Conservation (phyloP, 2,888 invertebrate genomes). For the Sphinx pinastri region DNA sequence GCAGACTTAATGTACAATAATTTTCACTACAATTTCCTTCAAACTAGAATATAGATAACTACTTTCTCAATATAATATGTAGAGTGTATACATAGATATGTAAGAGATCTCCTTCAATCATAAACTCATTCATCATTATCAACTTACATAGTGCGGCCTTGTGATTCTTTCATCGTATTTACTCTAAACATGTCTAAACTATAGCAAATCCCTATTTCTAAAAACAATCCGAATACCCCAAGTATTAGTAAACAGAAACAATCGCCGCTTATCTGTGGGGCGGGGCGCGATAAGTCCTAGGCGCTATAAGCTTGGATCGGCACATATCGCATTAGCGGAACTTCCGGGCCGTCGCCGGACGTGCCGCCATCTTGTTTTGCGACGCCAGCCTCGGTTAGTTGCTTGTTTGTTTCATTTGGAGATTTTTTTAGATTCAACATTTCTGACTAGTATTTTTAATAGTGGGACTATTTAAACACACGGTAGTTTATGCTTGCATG, state of each 20-base stretch:
- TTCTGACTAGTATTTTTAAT: neutral
- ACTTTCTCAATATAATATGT: too few relatives aligned
- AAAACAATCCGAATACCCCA: neutral
- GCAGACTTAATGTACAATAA: too few relatives aligned
- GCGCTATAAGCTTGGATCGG: constrained; percentile 59
- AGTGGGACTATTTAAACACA: too few relatives aligned
- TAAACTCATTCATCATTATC: too few relatives aligned
- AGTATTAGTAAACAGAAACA: constrained; percentile 9
- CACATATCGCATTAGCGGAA: constrained; percentile 63
- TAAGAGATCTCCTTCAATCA: too few relatives aligned
- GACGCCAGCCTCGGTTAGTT: constrained; percentile 5
- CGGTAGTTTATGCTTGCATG: too few relatives aligned
- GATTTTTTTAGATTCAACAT: neutral
- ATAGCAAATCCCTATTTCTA: neutral
- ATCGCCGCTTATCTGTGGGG: constrained; percentile 11
- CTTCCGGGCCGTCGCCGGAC: constrained; percentile 60
- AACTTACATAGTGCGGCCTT: neutral
- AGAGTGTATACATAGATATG: too few relatives aligned
- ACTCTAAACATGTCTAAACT: neutral
- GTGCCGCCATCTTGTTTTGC: constrained; percentile 54
- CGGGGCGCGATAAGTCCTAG: constrained; percentile 42
- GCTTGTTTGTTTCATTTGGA: constrained; percentile 23
- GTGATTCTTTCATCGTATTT: too few relatives aligned
- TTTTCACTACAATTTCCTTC: too few relatives aligned
- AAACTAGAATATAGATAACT: too few relatives aligned